A percentile compares a stretch with the other conserved stretches of the same genome.
These are phyloP conservation scores for Zaprionus camerounensis DNA, from an alignment of 1,140 invertebrate species.

Conservation along the genomic window DNA sequence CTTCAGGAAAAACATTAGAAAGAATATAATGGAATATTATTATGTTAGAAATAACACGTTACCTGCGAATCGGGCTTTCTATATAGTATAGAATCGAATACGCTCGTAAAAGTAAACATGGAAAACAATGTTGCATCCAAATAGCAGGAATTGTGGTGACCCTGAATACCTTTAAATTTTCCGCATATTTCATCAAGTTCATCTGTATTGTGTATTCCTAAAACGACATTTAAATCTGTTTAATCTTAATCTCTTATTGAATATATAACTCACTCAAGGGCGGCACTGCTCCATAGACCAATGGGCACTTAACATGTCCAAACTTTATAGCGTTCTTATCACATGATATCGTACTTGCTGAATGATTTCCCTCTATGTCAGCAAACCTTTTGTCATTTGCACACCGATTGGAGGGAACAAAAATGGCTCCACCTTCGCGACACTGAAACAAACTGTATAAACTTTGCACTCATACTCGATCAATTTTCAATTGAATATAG, in stretches of 20 bases:
- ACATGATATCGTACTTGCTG: slow-evolving; percentile 32
- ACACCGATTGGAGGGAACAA: slow-evolving; percentile 91
- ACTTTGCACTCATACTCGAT: neutral
- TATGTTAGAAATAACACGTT: slow-evolving; percentile 14
- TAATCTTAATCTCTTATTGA: neutral
- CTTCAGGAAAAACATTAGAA: slow-evolving; percentile 65
- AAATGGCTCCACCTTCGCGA: slow-evolving; percentile 87
- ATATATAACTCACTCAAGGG: slow-evolving; percentile 87
- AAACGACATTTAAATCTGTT: slow-evolving; percentile 8
- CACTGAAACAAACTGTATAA: slow-evolving; percentile 67
- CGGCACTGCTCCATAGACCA: slow-evolving; percentile 91
- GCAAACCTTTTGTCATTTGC: slow-evolving; percentile 91
- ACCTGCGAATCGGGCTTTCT: slow-evolving; percentile 89
- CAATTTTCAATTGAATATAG: neutral
- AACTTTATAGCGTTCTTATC: slow-evolving; percentile 65
- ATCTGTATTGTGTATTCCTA: slow-evolving; percentile 84
- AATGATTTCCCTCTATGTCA: slow-evolving; percentile 84
- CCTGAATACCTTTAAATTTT: slow-evolving; percentile 96
- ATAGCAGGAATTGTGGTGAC: slow-evolving; percentile 99
- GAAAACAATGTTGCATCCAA: slow-evolving; percentile 97
- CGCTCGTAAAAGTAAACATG: slow-evolving; percentile 98
- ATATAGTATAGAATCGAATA: slow-evolving; percentile 96
- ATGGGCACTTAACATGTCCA: slow-evolving; percentile 88
- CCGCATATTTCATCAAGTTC: slow-evolving; percentile 89
- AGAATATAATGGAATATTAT: neutral